Evolutionary conservation across 2,888 invertebrate species (phyloP), one percentile per base, ranked within the genome.

Genomic region (Saturnia pavonia): DNA sequence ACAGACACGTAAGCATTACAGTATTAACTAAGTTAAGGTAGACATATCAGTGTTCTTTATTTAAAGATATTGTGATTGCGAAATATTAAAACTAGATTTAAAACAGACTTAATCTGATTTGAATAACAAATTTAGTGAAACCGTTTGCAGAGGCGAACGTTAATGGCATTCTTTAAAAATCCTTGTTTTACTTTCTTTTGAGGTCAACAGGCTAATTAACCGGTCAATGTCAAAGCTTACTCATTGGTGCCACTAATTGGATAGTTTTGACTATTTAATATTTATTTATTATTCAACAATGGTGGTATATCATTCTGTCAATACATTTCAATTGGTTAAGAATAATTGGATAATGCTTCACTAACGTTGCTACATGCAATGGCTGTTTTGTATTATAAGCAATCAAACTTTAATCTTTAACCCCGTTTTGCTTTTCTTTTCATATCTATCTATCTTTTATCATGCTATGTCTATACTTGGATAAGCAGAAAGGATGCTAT

Each of bases 171-270:
- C 60, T 27, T 51, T 66, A 68, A 60, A 34, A 69, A 48, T 57
- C 68, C 57, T 67, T 71, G 63, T 68, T 68, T 65, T 68, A 65
- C 68, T 72, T 72, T 72, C 72, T 45, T 72, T 66, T 68, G 57
- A 67, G 48, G 68, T 68, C 66, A 51, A 67, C 42, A 16, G 57
- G 43, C 43, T 69, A 51, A 69, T 66, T 68, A 73, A 45, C 70
- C 68, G 74, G 73, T 72, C 79, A 77, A 77, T 74, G 74, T 69
- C 67, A 71, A 69, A 69, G 42, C 60, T 63, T 63, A 54, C 25
- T 60, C 43, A 67, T 63, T 70, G 54, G 67, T 68, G 68, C 71
- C 67, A 48, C 27, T 40, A 27, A 16, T 65, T 71, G 70, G 70
- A n/a, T 40, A 40, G 11, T 14, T 57, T 57, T 57, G 34, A 34